Percentiles rank a stretch among this genome's conserved stretches.
phyloP scores from a whole-genome alignment of 2,888 invertebrate genomes.

The Ischnura elegans region DNA sequence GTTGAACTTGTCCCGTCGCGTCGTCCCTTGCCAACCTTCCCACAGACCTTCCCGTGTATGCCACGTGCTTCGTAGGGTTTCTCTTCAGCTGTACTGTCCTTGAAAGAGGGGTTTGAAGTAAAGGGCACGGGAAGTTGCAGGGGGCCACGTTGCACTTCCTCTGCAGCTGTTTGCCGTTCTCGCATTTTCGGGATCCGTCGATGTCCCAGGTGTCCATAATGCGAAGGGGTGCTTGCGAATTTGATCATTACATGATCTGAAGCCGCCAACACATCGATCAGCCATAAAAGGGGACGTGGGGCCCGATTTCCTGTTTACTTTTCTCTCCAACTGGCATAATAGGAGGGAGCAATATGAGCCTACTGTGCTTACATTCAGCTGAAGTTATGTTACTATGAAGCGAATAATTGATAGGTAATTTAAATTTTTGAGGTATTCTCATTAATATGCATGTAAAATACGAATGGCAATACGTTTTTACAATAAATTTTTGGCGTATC shows the following conservation, averaged over 20 bases:
- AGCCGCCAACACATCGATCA: too few species aligned
- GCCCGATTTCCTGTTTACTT: not conserved
- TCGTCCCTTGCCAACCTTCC: not conserved
- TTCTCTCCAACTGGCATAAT: not conserved
- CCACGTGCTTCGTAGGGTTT: constrained; percentile 8
- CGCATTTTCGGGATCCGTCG: not conserved
- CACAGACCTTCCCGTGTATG: not conserved
- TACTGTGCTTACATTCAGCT: not conserved
- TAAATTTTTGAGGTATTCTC: not conserved
- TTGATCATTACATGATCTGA: not conserved
- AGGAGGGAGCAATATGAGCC: not conserved
- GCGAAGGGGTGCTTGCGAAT: not conserved
- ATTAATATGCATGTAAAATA: too few species aligned
- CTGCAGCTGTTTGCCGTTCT: not conserved
- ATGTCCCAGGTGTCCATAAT: not conserved
- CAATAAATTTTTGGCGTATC: too few species aligned
- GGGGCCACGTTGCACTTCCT: not conserved
- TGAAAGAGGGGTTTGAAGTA: not conserved
- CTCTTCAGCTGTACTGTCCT: not conserved
- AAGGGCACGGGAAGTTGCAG: not conserved
- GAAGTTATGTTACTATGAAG: too few species aligned
- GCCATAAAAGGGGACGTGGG: not conserved
- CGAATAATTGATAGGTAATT: too few species aligned
- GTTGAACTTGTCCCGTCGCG: not conserved
- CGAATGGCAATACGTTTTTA: too few species aligned